Evolutionary conservation across 2,888 invertebrate genomes (phyloP).

Genomic region (Drymonia ruficornis): DNA sequence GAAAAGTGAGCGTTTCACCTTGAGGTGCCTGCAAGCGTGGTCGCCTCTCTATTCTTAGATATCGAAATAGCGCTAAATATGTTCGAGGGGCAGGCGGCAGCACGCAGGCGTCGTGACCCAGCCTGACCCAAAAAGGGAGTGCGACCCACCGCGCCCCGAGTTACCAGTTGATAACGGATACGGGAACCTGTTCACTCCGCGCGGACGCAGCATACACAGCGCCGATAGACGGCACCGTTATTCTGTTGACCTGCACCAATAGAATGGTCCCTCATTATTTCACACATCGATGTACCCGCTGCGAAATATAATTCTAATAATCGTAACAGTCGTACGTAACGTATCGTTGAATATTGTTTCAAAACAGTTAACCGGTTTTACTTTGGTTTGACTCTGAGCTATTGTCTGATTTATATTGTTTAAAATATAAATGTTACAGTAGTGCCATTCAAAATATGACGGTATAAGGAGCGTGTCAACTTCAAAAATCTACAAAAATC

Average conservation of each 20-base stretch:
- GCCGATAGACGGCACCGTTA: conserved; percentile 60
- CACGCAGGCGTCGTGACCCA: conserved; percentile 83
- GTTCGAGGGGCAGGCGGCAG: conserved; percentile 59
- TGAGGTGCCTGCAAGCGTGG: conserved; percentile 68
- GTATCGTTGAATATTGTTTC: background rate
- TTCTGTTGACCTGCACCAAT: conserved; percentile 47
- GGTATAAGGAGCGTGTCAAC: too few species aligned
- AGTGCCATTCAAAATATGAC: too few species aligned
- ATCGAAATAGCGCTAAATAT: conserved; percentile 70
- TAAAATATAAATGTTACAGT: too few species aligned
- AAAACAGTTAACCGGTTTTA: background rate
- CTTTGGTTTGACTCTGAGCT: background rate
- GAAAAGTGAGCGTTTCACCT: conserved; percentile 82
- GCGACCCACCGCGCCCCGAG: conserved; percentile 69
- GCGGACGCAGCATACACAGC: conserved; percentile 46
- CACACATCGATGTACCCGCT: conserved; percentile 1
- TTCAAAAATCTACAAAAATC: too few species aligned
- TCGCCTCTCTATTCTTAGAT: conserved; percentile 75
- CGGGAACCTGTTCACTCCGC: conserved; percentile 70
- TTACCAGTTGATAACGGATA: conserved; percentile 74
- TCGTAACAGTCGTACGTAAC: background rate
- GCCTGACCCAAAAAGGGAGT: conserved; percentile 80
- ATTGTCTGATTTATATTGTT: too few species aligned
- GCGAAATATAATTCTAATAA: background rate
- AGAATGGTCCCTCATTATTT: conserved; percentile 10